Percentiles rank a stretch among this genome's conserved stretches.
Evolutionary conservation across 2,113 vertebrate genomes (phyloP).

Genomic region (Saguinus imperator): DNA sequence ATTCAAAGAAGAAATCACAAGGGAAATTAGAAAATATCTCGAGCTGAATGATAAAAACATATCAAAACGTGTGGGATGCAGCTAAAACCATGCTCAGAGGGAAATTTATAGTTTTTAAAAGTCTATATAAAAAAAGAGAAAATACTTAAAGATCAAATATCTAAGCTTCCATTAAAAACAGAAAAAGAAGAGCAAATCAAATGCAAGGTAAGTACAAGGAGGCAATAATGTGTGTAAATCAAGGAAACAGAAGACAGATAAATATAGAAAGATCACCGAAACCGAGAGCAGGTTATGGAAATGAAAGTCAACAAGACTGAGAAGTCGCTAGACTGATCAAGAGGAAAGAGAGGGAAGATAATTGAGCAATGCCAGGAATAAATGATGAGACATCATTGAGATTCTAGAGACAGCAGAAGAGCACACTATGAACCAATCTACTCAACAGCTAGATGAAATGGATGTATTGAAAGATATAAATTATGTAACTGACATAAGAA

Average conservation of each 20-base stretch:
- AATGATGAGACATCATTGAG: neutral
- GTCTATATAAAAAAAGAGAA: neutral
- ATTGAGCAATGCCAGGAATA: neutral
- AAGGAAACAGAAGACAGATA: neutral
- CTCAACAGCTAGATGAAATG: neutral
- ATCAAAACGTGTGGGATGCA: neutral
- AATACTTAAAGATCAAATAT: neutral
- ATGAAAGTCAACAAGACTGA: neutral
- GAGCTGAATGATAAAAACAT: neutral
- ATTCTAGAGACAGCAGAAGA: neutral
- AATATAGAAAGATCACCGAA: neutral
- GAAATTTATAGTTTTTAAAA: slow-evolving; percentile 7
- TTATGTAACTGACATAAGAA: neutral
- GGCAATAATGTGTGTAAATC: neutral
- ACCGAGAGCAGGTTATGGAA: neutral
- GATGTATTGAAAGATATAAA: neutral
- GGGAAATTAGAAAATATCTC: neutral
- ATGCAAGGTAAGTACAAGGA: neutral
- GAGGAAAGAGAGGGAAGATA: neutral
- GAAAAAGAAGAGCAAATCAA: neutral
- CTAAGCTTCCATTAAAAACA: neutral
- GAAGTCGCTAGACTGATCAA: neutral
- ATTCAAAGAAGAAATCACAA: slow-evolving; percentile 27
- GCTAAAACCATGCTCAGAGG: neutral
- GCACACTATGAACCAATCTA: neutral